phyloP scores from a whole-genome alignment of 2,113 vertebrate genomes.

The Alethe diademata region DNA sequence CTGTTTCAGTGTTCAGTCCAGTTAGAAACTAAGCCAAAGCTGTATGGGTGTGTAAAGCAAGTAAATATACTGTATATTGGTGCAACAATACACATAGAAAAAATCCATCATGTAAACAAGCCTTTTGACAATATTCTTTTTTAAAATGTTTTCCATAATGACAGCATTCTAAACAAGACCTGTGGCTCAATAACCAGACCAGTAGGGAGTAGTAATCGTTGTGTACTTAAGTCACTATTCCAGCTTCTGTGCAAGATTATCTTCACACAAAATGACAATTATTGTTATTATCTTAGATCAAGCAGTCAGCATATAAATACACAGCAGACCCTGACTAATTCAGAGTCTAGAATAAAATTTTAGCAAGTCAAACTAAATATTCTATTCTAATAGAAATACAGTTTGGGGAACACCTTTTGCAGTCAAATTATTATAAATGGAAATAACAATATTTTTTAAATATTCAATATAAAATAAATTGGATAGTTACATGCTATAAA shows the following conservation, averaged over 20 bases:
- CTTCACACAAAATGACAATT: not conserved
- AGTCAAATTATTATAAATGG: not conserved
- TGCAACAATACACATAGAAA: not conserved
- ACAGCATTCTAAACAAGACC: not conserved
- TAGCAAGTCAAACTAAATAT: not conserved
- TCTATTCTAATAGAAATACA: not conserved
- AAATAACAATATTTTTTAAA: not conserved
- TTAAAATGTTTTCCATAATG: not conserved
- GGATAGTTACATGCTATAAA: not conserved
- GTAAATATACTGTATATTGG: not conserved
- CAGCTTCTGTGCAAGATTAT: not conserved
- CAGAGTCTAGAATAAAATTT: not conserved
- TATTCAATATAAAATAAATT: not conserved
- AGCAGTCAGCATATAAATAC: not conserved
- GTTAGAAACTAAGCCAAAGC: not conserved
- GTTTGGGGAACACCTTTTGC: not conserved
- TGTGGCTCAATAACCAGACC: not conserved
- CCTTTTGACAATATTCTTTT: not conserved
- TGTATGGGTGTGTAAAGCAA: not conserved
- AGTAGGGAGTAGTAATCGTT: not conserved
- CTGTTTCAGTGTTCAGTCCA: not conserved
- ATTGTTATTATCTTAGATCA: not conserved
- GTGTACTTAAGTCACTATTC: not conserved
- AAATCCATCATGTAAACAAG: not conserved
- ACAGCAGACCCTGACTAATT: not conserved